A percentile compares a stretch with the other conserved stretches of the same genome.
phyloP scores from a whole-genome alignment of 1,140 invertebrate species.

The Temnothorax longispinosus region DNA sequence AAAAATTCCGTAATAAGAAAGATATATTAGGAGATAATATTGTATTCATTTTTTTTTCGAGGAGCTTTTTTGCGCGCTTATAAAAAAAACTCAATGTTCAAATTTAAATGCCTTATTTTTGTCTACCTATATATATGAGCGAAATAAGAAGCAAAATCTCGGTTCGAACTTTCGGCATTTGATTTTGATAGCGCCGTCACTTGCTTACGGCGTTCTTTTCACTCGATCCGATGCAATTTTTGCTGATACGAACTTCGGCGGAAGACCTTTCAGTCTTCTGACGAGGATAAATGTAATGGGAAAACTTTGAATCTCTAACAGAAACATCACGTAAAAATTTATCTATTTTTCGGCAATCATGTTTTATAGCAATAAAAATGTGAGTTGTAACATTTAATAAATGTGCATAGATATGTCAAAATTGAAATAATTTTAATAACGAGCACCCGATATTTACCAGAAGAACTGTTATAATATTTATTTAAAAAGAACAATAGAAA shows the following conservation, averaged over 20 bases:
- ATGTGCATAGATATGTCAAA: neutral
- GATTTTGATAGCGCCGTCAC: conserved; percentile 42
- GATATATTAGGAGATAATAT: neutral
- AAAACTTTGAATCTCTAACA: conserved; percentile 1
- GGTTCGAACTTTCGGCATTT: conserved; percentile 23
- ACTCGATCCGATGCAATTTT: conserved; percentile 18
- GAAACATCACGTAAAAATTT: neutral
- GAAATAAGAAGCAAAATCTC: neutral
- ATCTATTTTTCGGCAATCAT: neutral
- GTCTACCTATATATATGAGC: too few species aligned
- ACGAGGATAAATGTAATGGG: neutral
- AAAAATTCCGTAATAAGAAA: neutral
- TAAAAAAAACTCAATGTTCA: neutral
- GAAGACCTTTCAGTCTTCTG: neutral
- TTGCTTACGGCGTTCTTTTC: conserved; percentile 3
- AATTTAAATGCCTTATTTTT: conserved; percentile 10
- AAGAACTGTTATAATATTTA: neutral
- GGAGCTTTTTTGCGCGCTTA: neutral
- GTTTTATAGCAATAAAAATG: neutral
- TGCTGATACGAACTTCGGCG: conserved; percentile 1
- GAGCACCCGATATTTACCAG: neutral
- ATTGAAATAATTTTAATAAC: neutral
- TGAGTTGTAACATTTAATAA: neutral
- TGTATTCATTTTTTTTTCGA: neutral
- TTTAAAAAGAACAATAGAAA: neutral